These are phyloP conservation scores for Nerophis ophidion DNA, from an alignment of 2,113 vertebrate genomes.

Conservation along the genomic window DNA sequence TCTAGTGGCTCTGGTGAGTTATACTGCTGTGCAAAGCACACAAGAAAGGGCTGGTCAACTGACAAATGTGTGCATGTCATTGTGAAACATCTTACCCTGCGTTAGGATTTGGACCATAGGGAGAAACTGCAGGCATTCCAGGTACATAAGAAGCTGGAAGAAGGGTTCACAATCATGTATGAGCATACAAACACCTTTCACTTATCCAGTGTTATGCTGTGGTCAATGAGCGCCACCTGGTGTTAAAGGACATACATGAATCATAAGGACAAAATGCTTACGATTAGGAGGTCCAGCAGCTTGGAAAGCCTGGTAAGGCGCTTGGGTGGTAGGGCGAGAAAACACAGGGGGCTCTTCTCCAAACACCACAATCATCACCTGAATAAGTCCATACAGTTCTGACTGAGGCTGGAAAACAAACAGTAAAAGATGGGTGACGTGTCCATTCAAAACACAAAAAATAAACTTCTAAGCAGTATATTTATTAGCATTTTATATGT, in stretches of 20 bases:
- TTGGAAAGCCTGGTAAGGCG: conserved; percentile 85
- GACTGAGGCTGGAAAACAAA: conserved; percentile 82
- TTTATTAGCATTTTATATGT: too few species aligned
- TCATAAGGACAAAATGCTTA: conserved; percentile 63
- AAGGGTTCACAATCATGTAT: not conserved
- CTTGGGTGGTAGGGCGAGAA: conserved; percentile 85
- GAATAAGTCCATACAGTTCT: conserved; percentile 91
- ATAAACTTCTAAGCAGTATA: not conserved
- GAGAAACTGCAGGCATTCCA: conserved; percentile 81
- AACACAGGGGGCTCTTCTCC: conserved; percentile 97
- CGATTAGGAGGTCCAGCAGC: conserved; percentile 90
- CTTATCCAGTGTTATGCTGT: not conserved
- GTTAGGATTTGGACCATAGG: conserved; percentile 83
- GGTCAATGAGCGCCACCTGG: conserved; percentile 53
- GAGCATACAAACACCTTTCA: not conserved
- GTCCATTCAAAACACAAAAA: not conserved
- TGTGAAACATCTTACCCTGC: conserved; percentile 75
- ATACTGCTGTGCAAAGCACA: too few species aligned
- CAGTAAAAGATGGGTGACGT: not conserved
- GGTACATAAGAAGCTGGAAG: conserved; percentile 90
- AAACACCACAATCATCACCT: conserved; percentile 98
- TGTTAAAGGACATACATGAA: conserved; percentile 4
- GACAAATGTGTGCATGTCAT: not conserved
- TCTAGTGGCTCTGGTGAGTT: too few species aligned
- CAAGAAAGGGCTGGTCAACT: too few species aligned